Percentiles rank a stretch among this genome's conserved stretches.
Conservation (phyloP, 2,797 vertebrate genomes). For the Macroramphosus scolopax region DNA sequence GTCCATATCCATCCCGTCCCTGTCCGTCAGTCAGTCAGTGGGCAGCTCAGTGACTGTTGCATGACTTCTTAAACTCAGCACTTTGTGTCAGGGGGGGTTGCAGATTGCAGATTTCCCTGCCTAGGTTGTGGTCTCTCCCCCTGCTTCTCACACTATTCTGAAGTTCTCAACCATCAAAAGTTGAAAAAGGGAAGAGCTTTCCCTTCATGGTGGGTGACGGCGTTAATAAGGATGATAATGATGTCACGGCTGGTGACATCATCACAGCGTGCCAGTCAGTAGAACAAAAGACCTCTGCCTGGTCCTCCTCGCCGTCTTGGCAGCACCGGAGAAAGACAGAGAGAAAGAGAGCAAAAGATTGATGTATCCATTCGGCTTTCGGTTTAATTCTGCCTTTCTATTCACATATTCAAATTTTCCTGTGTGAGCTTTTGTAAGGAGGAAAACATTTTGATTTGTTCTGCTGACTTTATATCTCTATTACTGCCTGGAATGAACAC, state of each 20-base stretch:
- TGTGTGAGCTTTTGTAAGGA: constrained; percentile 65
- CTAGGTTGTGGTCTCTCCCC: constrained; percentile 33
- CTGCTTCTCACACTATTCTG: constrained; percentile 22
- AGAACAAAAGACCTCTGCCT: constrained; percentile 67
- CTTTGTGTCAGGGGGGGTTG: constrained; percentile 38
- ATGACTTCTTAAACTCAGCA: constrained; percentile 60
- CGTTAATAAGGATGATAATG: constrained; percentile 68
- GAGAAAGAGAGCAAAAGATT: constrained; percentile 51
- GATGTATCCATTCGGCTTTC: constrained; percentile 72
- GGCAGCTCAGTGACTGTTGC: constrained; percentile 67
- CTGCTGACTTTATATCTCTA: constrained; percentile 78
- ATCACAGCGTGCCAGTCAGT: constrained; percentile 67
- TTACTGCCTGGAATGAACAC: constrained; percentile 71
- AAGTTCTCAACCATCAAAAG: constrained; percentile 64
- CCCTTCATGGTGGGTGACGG: constrained; percentile 56
- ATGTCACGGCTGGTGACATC: constrained; percentile 72
- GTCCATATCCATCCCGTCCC: constrained; percentile 53
- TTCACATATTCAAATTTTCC: constrained; percentile 75
- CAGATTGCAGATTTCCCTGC: constrained; percentile 22
- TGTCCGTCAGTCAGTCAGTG: constrained; percentile 52
- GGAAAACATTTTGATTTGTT: constrained; percentile 76
- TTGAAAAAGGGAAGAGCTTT: constrained; percentile 58
- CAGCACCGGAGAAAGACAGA: constrained; percentile 41
- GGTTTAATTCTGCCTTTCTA: constrained; percentile 65
- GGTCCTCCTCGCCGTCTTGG: constrained; percentile 59